Percentiles rank a stretch among this genome's conserved stretches.
phyloP scores from a whole-genome alignment of 2,113 vertebrate genomes.

The Phoenicopterus ruber region DNA sequence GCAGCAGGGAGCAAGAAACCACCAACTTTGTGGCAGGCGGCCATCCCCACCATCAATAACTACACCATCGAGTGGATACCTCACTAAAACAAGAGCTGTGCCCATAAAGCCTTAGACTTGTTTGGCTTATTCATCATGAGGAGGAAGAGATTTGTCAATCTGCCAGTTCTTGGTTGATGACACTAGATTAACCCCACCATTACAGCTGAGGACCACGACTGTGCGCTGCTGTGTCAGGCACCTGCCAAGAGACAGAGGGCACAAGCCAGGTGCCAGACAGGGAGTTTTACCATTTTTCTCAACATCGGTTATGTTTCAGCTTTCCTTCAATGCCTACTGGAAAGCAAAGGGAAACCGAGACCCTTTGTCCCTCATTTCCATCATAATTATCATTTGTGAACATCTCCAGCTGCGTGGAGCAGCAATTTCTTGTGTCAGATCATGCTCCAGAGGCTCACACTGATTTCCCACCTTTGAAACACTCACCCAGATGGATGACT shows the following conservation, averaged over 20 bases:
- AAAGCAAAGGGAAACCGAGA: background rate
- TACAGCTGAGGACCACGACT: fast-evolving
- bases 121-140: background rate
- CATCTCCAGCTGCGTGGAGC: background rate
- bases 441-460: background rate
- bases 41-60: background rate
- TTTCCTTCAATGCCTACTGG: background rate
- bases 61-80: fast-evolving
- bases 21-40: background rate
- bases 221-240: background rate
- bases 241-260: background rate
- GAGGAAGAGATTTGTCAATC: background rate
- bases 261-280: background rate
- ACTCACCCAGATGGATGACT: background rate
- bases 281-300: background rate
- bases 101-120: background rate
- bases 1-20: background rate
- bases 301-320: background rate
- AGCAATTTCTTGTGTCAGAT: background rate
- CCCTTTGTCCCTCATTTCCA: background rate
- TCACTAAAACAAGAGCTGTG: background rate
- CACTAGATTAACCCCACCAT: background rate
- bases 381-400: background rate
- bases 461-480: background rate
- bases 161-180: background rate